Evolutionary conservation across 1,140 invertebrate species (phyloP).

Genomic region (Laupala kohalensis): DNA sequence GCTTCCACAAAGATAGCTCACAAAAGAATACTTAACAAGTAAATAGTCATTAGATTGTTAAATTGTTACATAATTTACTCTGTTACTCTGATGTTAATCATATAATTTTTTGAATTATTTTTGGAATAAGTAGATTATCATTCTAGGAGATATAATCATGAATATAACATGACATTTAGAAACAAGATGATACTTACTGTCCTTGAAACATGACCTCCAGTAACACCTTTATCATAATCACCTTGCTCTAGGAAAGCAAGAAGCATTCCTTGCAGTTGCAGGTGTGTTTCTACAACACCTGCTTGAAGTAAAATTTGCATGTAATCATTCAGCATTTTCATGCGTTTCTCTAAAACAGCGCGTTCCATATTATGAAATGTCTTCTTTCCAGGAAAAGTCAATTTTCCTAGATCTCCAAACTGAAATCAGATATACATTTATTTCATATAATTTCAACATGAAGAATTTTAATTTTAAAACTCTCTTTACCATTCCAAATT

Average conservation of each 20-base stretch:
- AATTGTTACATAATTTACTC: no score
- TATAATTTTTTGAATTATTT: no score
- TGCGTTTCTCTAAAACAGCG: slow-evolving; percentile 72
- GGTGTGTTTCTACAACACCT: slow-evolving; percentile 44
- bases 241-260: slow-evolving; percentile 9
- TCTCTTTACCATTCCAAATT: slow-evolving; percentile 5
- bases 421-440: slow-evolving; percentile 22
- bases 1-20: no score
- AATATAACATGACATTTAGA: not conserved
- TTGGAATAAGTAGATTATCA: no score
- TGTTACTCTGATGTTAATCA: no score
- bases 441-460: not conserved
- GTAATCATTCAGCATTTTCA: slow-evolving; percentile 73
- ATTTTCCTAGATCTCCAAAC: slow-evolving; percentile 64
- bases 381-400: slow-evolving; percentile 84
- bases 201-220: slow-evolving; percentile 40
- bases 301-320: slow-evolving; percentile 54
- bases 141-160: no score
- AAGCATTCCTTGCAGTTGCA: slow-evolving; percentile 52
- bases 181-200: slow-evolving; percentile 30
- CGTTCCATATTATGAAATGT: slow-evolving; percentile 86
- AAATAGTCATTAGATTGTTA: not conserved
- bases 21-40: not conserved
- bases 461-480: slow-evolving; percentile 15
- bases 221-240: slow-evolving; percentile 27